Conservation (phyloP, 2,113 vertebrate genomes). For the Anoura caudifer region DNA sequence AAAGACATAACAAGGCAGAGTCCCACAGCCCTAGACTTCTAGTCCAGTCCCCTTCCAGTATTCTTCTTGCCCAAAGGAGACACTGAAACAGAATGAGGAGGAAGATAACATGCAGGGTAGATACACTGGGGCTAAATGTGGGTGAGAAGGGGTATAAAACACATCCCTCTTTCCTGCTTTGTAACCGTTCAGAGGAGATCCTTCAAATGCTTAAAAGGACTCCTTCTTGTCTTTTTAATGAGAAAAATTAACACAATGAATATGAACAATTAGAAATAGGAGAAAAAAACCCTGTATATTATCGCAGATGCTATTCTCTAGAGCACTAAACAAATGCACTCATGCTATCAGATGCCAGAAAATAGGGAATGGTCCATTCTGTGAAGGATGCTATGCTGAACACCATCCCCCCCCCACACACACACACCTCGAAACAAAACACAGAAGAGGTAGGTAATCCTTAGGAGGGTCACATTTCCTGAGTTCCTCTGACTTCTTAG, state of each 20-base stretch:
- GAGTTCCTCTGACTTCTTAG: neutral
- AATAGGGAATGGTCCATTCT: neutral
- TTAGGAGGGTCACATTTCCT: neutral
- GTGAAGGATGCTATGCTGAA: neutral
- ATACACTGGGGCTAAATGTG: neutral
- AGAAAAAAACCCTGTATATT: neutral
- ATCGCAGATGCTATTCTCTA: neutral
- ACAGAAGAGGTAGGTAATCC: neutral
- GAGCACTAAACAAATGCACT: neutral
- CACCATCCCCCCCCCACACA: neutral
- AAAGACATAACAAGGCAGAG: conserved; percentile 7
- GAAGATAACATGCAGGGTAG: neutral
- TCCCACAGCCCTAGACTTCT: neutral
- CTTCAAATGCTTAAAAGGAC: neutral
- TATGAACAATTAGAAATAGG: neutral
- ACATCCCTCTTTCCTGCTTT: neutral
- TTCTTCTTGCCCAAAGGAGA: neutral
- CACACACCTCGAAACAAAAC: neutral
- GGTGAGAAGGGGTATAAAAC: neutral
- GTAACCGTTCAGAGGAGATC: neutral
- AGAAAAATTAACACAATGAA: conserved; percentile 7
- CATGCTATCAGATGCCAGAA: neutral
- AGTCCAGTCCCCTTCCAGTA: neutral
- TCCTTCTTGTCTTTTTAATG: neutral
- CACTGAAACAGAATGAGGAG: neutral